Base-by-base conservation (phyloP, 2,113 vertebrate species). In the Chiloscyllium plagiosum region DNA sequence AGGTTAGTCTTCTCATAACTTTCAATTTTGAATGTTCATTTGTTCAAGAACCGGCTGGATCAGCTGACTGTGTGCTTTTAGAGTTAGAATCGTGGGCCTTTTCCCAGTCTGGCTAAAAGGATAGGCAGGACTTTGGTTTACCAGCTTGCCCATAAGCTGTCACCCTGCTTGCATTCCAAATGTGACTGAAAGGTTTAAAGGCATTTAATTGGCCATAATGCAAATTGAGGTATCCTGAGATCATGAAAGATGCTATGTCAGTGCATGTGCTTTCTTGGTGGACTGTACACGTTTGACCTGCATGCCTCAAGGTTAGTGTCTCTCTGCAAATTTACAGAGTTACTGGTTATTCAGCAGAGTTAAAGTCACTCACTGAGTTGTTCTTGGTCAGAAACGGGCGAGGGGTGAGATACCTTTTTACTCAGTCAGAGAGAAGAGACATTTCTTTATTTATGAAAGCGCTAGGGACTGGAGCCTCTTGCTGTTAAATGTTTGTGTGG, bases 401-500 rank as follows among this genome's bases (percentile, higher is more conserved):
- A 90, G 33, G 26, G 61, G 19, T 20, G 19, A 70, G 66, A 26
- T 26, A 47, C 20, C 37, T 94, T 68, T 37, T 70, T 47, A 42
- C 47, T 87, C 20, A 87, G 85, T 47, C n/a, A 29, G 42, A 26
- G 47, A 87, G 56, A 87, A 87, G 47, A 87, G 42, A 19, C 17
- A 37, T 50, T 87, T 33, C 78, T 87, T 87, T 87, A 37, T 86
- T 86, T 86, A 37, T 37, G n/a, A 83, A 42, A 33, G 26, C 29
- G n/a, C 29, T 4, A 4, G 17, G 4, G 66, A n/a, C 70, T 19
- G 66, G 68, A 72, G 42, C 68, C 24, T 95, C 12, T 70, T 69
- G 37, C 68, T 50, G n/a, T 94, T 4, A 94, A 42, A 42, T 95
- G 93, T 95, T 72, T 72, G 68, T 70, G 42, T 95, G 93, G 93